Percentiles rank a stretch among this genome's conserved stretches.
These are phyloP conservation scores for Machaerirhynchus nigripectus DNA, from an alignment of 2,113 vertebrate genomes.

Conservation along the genomic window DNA sequence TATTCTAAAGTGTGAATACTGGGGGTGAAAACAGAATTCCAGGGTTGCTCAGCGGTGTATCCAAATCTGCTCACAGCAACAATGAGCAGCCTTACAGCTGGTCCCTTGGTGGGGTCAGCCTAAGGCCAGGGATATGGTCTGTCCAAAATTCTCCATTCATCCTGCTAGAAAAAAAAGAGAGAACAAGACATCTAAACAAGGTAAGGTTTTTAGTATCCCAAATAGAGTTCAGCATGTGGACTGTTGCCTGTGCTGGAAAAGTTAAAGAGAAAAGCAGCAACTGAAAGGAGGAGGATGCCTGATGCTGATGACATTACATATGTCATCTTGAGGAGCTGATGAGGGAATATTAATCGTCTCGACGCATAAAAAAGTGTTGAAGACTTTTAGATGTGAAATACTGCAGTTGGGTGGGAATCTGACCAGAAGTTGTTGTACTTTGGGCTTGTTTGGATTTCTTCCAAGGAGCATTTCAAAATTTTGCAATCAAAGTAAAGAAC, in stretches of 20 bases:
- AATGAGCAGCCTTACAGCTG: conserved; percentile 12
- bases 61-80: background rate
- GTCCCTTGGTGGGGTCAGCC: conserved; percentile 47
- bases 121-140: conserved; percentile 32
- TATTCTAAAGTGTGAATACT: background rate
- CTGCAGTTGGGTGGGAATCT: conserved; percentile 12
- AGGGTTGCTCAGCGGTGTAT: background rate
- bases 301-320: conserved; percentile 32
- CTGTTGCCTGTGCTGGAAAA: conserved; percentile 30
- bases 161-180: conserved; percentile 42
- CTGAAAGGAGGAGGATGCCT: background rate
- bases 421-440: background rate
- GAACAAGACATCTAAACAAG: conserved; percentile 43
- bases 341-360: background rate
- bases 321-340: conserved; percentile 23
- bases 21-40: background rate
- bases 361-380: background rate
- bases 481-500: background rate
- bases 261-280: conserved; percentile 54
- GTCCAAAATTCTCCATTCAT: conserved; percentile 61
- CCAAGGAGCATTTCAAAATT: conserved; percentile 8
- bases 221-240: conserved; percentile 30
- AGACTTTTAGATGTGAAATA: conserved; percentile 22
- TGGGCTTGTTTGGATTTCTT: conserved; percentile 5
- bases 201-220: conserved; percentile 53